Evolutionary conservation across 1,140 invertebrate genomes (phyloP).

Genomic region (Chionoecetes opilio): DNA sequence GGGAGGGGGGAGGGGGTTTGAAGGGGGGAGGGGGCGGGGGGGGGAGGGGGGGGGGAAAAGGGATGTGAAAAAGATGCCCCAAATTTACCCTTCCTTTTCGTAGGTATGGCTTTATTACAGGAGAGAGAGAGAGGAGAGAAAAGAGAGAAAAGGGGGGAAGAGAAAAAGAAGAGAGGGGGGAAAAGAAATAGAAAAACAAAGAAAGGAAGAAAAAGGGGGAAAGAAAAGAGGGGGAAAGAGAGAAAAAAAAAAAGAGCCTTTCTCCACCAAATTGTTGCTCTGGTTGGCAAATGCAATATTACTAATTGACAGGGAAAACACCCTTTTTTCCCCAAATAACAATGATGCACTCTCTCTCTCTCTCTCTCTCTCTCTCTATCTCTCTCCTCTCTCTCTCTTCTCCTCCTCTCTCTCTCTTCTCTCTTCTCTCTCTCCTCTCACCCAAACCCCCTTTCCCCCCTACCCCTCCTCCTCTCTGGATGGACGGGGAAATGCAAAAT

Average conservation of each 20-base stretch:
- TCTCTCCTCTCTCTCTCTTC: too few species aligned
- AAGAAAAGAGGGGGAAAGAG: slow-evolving; percentile 11
- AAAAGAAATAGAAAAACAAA: background rate
- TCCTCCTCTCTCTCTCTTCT: too few species aligned
- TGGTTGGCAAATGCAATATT: slow-evolving; percentile 7
- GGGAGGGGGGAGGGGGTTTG: background rate
- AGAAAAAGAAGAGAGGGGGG: background rate
- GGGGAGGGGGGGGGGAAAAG: slow-evolving; percentile 1
- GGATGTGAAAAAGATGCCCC: too few species aligned
- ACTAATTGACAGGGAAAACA: slow-evolving; percentile 12
- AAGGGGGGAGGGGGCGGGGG: background rate
- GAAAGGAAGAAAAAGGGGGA: background rate
- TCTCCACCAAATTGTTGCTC: background rate
- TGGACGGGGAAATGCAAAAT: background rate
- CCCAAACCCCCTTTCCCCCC: slow-evolving; percentile 31
- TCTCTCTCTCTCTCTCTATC: slow-evolving; percentile 16
- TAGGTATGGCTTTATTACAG: too few species aligned
- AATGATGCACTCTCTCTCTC: slow-evolving; percentile 56
- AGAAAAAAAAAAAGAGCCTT: background rate
- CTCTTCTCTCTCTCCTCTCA: too few species aligned
- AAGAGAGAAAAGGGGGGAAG: background rate
- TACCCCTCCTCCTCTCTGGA: background rate
- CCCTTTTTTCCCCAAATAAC: background rate
- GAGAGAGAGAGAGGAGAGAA: too few species aligned
- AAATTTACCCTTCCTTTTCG: too few species aligned